Conservation (phyloP, 1,140 invertebrate genomes). For the Drosophila gunungcola region DNA sequence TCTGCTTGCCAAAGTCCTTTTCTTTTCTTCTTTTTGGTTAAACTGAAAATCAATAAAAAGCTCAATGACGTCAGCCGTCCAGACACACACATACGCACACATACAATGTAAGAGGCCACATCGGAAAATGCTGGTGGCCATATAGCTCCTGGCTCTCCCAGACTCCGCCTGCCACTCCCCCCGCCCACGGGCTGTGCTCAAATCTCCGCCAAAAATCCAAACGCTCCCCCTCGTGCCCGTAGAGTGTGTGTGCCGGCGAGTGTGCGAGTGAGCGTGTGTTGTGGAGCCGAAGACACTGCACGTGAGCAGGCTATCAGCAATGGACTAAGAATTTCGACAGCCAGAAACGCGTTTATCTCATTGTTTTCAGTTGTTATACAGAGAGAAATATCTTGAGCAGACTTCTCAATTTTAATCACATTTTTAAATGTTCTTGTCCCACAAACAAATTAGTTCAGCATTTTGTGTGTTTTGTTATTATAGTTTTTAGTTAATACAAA, state of each 20-base stretch:
- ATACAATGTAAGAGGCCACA: slow-evolving; percentile 22
- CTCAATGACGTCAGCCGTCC: slow-evolving; percentile 81
- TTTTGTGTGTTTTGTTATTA: too few species aligned
- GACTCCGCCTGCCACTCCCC: slow-evolving; percentile 20
- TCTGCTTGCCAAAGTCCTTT: slow-evolving; percentile 7
- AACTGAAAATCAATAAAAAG: slow-evolving; percentile 84
- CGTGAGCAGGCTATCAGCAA: slow-evolving; percentile 64
- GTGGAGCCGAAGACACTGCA: slow-evolving; percentile 47
- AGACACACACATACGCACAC: slow-evolving; percentile 29
- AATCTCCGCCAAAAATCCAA: slow-evolving; percentile 45
- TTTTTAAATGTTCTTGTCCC: neutral
- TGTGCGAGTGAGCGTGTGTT: slow-evolving; percentile 15
- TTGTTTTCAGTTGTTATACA: neutral
- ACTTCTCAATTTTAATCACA: neutral
- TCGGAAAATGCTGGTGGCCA: slow-evolving; percentile 35
- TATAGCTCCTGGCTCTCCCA: slow-evolving; percentile 30
- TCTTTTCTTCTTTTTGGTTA: slow-evolving; percentile 39
- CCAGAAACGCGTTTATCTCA: slow-evolving; percentile 28
- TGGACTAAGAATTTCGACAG: slow-evolving; percentile 33
- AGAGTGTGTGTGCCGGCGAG: slow-evolving; percentile 1
- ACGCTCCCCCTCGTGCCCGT: slow-evolving; percentile 25
- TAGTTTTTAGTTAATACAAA: too few species aligned
- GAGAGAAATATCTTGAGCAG: neutral
- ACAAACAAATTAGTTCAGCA: too few species aligned
- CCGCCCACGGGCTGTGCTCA: slow-evolving; percentile 8